Evolutionary conservation across 2,113 vertebrate genomes (phyloP).

Genomic region (Podiceps cristatus): DNA sequence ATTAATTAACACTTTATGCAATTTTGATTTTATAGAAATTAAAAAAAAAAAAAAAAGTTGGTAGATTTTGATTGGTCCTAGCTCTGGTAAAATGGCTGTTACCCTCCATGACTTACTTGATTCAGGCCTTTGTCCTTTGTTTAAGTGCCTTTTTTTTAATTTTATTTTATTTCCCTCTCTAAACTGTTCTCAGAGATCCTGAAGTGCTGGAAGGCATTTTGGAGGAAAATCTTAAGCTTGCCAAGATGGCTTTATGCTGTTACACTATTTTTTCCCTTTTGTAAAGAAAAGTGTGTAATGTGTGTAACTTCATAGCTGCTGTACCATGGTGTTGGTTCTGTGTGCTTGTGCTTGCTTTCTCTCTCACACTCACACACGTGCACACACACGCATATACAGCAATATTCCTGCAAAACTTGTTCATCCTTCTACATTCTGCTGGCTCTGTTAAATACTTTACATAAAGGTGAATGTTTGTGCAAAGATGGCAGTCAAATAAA

Average conservation of each 20-base stretch:
- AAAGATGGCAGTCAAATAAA: slow-evolving; percentile 49
- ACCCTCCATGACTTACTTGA: slow-evolving; percentile 72
- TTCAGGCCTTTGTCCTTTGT: slow-evolving; percentile 83
- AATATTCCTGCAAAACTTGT: slow-evolving; percentile 26
- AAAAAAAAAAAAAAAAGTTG: slow-evolving; percentile 32
- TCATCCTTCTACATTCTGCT: not conserved
- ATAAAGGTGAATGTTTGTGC: not conserved
- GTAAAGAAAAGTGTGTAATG: slow-evolving; percentile 42
- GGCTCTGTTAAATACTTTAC: not conserved
- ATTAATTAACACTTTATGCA: slow-evolving; percentile 75
- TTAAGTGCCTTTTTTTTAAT: slow-evolving; percentile 81
- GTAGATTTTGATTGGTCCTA: slow-evolving; percentile 66
- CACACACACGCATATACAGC: not conserved
- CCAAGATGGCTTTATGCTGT: slow-evolving; percentile 70
- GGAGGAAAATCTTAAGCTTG: slow-evolving; percentile 72
- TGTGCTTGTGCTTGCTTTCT: slow-evolving; percentile 43
- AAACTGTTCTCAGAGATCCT: slow-evolving; percentile 77
- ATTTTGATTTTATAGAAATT: slow-evolving; percentile 76
- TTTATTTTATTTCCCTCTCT: slow-evolving; percentile 29
- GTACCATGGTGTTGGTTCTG: slow-evolving; percentile 55
- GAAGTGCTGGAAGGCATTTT: slow-evolving; percentile 74
- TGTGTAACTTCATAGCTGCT: slow-evolving; percentile 65
- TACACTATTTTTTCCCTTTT: slow-evolving; percentile 61
- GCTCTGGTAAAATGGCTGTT: slow-evolving; percentile 73
- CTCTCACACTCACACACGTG: not conserved